These are phyloP conservation scores for Emydoidea blandingii DNA, from an alignment of 2,797 vertebrate genomes.

Conservation along the genomic window DNA sequence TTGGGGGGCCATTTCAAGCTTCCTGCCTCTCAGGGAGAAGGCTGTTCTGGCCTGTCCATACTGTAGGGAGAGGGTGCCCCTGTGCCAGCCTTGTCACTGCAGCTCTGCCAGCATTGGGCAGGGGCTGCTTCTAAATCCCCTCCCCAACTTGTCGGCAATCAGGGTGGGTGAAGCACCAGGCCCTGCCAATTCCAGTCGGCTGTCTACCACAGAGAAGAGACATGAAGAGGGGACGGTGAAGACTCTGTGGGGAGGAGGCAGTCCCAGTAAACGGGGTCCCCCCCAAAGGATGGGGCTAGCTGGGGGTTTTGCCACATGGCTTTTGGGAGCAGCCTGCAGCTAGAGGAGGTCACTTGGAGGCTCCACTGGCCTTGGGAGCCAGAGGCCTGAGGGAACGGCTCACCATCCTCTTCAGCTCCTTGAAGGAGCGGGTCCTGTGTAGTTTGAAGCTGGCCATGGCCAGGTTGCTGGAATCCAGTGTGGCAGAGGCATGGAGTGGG, in stretches of 20 bases:
- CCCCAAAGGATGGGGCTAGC: not conserved
- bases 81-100: not conserved
- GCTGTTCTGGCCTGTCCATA: not conserved
- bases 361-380: slow-evolving; percentile 82
- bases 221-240: not conserved
- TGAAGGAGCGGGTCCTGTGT: slow-evolving; percentile 83
- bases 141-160: fast-evolving
- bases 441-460: not conserved
- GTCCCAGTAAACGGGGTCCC: not conserved
- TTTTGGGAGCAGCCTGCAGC: not conserved
- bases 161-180: not conserved
- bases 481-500: not conserved
- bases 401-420: slow-evolving; percentile 85
- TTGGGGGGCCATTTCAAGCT: too few relatives aligned
- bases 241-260: not conserved
- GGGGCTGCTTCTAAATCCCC: not conserved
- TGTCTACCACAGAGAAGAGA: not conserved
- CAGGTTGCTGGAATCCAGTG: not conserved
- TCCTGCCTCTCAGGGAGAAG: not conserved
- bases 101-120: not conserved
- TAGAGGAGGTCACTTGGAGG: slow-evolving; percentile 74
- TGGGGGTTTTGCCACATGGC: not conserved
- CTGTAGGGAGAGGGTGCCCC: not conserved
- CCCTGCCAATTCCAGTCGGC: not conserved
- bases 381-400: slow-evolving; percentile 80